These are phyloP conservation scores for Amblyjoppa fuscipennis DNA, from an alignment of 2,888 invertebrate genomes.

Conservation along the genomic window DNA sequence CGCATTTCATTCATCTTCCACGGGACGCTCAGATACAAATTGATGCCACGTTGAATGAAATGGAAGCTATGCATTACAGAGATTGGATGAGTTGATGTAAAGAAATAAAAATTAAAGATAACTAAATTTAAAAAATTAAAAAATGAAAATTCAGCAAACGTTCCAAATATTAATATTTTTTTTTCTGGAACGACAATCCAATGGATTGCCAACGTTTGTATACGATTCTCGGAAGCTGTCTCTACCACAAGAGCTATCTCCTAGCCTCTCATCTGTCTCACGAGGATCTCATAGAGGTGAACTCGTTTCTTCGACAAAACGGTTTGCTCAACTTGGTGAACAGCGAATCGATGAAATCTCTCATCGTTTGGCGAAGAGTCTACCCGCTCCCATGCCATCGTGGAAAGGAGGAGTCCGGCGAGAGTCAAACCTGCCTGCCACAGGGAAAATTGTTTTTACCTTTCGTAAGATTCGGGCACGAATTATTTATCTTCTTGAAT, in stretches of 20 bases:
- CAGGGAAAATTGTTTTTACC: slow-evolving; percentile 91
- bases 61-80: slow-evolving; percentile 96
- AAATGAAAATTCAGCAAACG: not conserved
- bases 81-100: slow-evolving; percentile 89
- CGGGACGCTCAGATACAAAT: slow-evolving; percentile 93
- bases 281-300: slow-evolving; percentile 91
- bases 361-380: slow-evolving; percentile 93
- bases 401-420: slow-evolving; percentile 72
- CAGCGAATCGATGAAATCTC: slow-evolving; percentile 89
- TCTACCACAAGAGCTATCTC: slow-evolving; percentile 90
- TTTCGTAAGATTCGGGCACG: slow-evolving; percentile 90
- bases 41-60: slow-evolving; percentile 94
- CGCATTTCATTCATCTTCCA: slow-evolving; percentile 89
- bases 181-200: slow-evolving; percentile 90
- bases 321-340: slow-evolving; percentile 90
- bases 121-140: not conserved
- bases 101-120: too few relatives aligned
- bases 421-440: slow-evolving; percentile 83
- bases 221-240: slow-evolving; percentile 89
- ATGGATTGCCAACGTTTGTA: slow-evolving; percentile 91
- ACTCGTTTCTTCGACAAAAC: slow-evolving; percentile 91
- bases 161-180: not conserved
- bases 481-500: slow-evolving; percentile 83
- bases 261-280: slow-evolving; percentile 92
- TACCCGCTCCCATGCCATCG: slow-evolving; percentile 87